Percentiles rank a stretch among this genome's conserved stretches.
Evolutionary conservation across 2,797 vertebrate species (phyloP).

Genomic region (Xyrichtys novacula): DNA sequence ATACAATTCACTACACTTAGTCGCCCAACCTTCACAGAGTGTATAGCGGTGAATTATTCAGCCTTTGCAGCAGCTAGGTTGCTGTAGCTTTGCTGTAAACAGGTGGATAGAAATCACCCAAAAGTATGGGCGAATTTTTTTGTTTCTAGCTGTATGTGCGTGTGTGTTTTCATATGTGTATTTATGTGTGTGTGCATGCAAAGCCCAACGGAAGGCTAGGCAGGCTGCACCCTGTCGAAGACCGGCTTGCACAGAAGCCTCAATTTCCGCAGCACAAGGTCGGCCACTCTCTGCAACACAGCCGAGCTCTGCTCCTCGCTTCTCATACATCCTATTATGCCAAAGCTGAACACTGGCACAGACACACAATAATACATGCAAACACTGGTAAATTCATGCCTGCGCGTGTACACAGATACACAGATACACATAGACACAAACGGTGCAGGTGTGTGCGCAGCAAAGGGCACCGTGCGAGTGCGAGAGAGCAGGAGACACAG

Average conservation of each 20-base stretch:
- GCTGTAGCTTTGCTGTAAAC: slow-evolving; percentile 55
- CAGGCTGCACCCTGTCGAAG: slow-evolving; percentile 30
- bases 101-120: slow-evolving; percentile 50
- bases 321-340: slow-evolving; percentile 49
- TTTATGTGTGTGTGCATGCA: slow-evolving; percentile 4
- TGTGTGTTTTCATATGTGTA: slow-evolving; percentile 4
- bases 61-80: slow-evolving; percentile 63
- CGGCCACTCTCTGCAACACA: slow-evolving; percentile 35
- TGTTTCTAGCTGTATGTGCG: slow-evolving; percentile 9
- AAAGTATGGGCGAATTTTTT: slow-evolving; percentile 25
- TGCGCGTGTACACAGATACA: slow-evolving; percentile 29
- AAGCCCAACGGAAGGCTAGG: slow-evolving; percentile 48
- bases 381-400: slow-evolving; percentile 21
- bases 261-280: slow-evolving; percentile 66
- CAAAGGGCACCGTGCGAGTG: slow-evolving; percentile 36
- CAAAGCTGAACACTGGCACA: slow-evolving; percentile 31
- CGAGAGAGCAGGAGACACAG: slow-evolving; percentile 36
- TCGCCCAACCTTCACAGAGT: slow-evolving; percentile 59
- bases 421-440: slow-evolving; percentile 20
- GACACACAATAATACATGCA: slow-evolving; percentile 22
- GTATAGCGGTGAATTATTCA: slow-evolving; percentile 80
- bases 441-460: slow-evolving; percentile 32
- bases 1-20: slow-evolving; percentile 50
- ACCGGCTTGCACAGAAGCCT: slow-evolving; percentile 40
- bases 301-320: slow-evolving; percentile 27